Evolutionary conservation across 1,140 invertebrate genomes (phyloP).

Genomic region (Chymomyza costata): DNA sequence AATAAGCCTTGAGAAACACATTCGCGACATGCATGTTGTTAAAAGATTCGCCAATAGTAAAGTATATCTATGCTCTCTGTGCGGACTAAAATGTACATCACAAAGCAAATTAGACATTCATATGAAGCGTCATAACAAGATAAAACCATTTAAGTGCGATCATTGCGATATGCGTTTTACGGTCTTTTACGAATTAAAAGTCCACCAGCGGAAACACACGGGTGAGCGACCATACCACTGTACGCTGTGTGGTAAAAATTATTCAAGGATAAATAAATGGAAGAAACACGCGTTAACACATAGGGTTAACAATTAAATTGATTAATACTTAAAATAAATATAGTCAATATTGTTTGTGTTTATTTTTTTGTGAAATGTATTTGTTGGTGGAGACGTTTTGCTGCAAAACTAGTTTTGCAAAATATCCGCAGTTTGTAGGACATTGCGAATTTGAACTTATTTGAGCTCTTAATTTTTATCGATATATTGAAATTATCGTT

Average conservation of each 20-base stretch:
- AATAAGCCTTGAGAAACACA: conserved; percentile 54
- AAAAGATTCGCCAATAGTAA: conserved; percentile 43
- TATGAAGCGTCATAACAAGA: conserved; percentile 77
- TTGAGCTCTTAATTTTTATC: too few relatives aligned
- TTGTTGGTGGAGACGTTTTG: too few relatives aligned
- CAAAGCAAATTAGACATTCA: conserved; percentile 79
- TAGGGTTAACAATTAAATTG: conserved; percentile 47
- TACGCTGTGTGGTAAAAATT: conserved; percentile 76
- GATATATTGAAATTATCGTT: too few relatives aligned
- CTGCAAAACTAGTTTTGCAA: too few relatives aligned
- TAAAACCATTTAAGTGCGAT: conserved; percentile 71
- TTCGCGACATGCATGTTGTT: conserved; percentile 44
- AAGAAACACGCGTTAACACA: conserved; percentile 80
- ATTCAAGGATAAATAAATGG: conserved; percentile 78
- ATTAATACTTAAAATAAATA: too few relatives aligned
- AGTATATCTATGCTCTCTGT: conserved; percentile 77
- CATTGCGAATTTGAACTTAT: too few relatives aligned
- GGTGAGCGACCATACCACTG: conserved; percentile 79
- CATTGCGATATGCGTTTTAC: conserved; percentile 70
- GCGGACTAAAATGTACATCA: conserved; percentile 77
- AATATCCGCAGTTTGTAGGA: too few relatives aligned
- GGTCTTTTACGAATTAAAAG: conserved; percentile 59
- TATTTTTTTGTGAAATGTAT: too few relatives aligned
- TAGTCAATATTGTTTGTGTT: too few relatives aligned
- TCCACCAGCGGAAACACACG: conserved; percentile 79